Base-by-base conservation (phyloP, 2,797 vertebrate genomes). In the Micromesistius poutassou region DNA sequence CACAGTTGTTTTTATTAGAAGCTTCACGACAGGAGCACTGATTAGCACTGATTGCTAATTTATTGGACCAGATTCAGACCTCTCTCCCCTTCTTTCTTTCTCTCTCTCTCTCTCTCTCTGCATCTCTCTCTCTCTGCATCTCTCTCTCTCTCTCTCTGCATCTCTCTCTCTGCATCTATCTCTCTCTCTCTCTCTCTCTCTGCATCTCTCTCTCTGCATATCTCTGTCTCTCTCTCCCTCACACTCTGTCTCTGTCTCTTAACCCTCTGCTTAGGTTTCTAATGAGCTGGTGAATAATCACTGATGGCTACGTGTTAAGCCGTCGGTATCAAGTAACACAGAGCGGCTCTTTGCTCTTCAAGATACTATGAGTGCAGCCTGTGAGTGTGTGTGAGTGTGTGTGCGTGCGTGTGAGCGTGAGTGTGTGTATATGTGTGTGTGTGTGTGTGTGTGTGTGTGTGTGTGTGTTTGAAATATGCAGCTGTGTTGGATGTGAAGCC, bases 281-380 rank as follows among this genome's bases (percentile, higher is more conserved):
- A 66, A 66, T 28, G 62, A 66, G 62, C 22, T 66, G 62, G 62
- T 66, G 9, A 66, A n/a, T 16, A 62, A 22, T 62, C 50, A 62
- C 14, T 28, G n/a, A 68, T 30, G 28, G 68, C 33, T 74, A 8
- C 40, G 38, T 42, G 72, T 25, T 36, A 10, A 73, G 82, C 55
- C 80, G 81, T 81, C 83, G 82, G 83, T 83, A 78, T 87, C 79
- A 75, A 81, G 84, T 89, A 83, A 81, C 87, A 86, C 42, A 35
- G 71, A 70, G 79, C 33, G 79, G 55, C 80, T 80, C 87, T 88
- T 80, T 84, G 83, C 88, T 90, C 81, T 85, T 86, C 89, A 79
- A 86, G 89, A 90, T 89, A 84, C 74, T 75, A 22, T 84, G 79
- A 90, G 78, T 87, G 83, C 76, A 74, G 71, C 80, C 74, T 71